Base-by-base conservation (phyloP, 1,140 invertebrate genomes). In the Drosophila tani region DNA sequence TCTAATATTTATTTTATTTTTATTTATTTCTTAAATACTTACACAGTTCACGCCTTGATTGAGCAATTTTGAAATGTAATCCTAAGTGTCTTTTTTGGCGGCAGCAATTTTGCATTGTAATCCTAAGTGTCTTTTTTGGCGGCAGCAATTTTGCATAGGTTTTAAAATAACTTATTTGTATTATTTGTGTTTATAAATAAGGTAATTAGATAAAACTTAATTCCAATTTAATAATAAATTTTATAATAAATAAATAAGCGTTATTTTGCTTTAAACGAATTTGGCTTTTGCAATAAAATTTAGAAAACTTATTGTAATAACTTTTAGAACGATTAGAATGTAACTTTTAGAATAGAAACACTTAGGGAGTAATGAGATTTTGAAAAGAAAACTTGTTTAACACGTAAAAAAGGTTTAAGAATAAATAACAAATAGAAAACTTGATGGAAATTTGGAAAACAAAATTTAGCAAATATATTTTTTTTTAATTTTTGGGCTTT, bases 101-200 rank as follows among this genome's bases (percentile, higher is more conserved):
- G 43, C 38, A 71, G 73, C 62, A 59, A 67, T 81, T 59, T 64
- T 66, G 27, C 57, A 59, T 57, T 43, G 58, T 84, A 84, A 84
- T 84, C 81, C 81, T 77, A 84, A 84, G 41, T 41, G 32, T 43
- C n/a, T 75, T 57, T 60, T 68, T 53, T 50, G 71, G 53, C 62
- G 32, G 43, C 38, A 71, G 73, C 62, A 59, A 67, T 65, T 75
- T 75, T 24, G 19, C 14, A 45, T 21, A 15, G 12, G 11, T n/a
- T 32, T 40, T 32, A 49, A 38, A 40, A 24, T 40, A 62, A 55
- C 12, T 55, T 55, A 5, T 7, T 24, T 49, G 24, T 19, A 14
- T 68, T 17, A 47, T 50, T 58, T 56, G n/a, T 45, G 2, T 51
- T 43, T 27, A 24, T 24, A 19, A 51, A 27, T 60, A 29, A 11